Evolutionary conservation across 2,797 vertebrate species (phyloP), one percentile per base, ranked within the genome.

Genomic region (Scomberomorus guttatus): DNA sequence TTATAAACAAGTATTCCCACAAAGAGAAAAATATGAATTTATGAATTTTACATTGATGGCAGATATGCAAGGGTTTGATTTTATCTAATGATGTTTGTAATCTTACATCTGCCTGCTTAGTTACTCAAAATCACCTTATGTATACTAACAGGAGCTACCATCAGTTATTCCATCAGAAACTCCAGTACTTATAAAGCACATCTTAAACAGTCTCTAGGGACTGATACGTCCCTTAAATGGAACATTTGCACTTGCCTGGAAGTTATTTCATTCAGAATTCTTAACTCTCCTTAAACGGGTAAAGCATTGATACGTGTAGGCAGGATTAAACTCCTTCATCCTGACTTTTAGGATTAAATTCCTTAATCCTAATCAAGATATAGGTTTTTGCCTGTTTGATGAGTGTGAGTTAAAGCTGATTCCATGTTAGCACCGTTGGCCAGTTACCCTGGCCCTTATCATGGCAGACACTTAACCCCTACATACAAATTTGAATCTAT

Each of bases 291-390:
- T 70, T 67, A 46, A 81, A 81, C 65, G 75, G 70, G 46, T 79
- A 42, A 81, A 77, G 29, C 57, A 13, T 75, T 74, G 75, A 76
- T 84, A 83, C 72, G 2, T 81, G 61, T 15, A 17, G 32, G 20
- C 57, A 73, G 76, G 80, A 84, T 86, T 77, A 65, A 76, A 80
- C 7, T 39, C 51, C 59, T 72, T 80, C 70, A 75, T 67, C 72
- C 76, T 63, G 65, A 63, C 57, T 76, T 75, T 77, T 54, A 84
- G 78, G 83, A 87, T 87, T 81, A 75, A 82, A 75, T 46, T 62
- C 54, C 15, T 54, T 84, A 74, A 86, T 87, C 83, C 83, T 68
- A 60, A 84, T 85, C 76, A 63, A 79, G 67, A 83, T 80, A n/a
- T 24, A 69, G 75, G 60, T 34, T 37, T 37, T 56, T 54, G 20